phyloP scores from a whole-genome alignment of 2,888 invertebrate genomes.

The Drosophila mimica region DNA sequence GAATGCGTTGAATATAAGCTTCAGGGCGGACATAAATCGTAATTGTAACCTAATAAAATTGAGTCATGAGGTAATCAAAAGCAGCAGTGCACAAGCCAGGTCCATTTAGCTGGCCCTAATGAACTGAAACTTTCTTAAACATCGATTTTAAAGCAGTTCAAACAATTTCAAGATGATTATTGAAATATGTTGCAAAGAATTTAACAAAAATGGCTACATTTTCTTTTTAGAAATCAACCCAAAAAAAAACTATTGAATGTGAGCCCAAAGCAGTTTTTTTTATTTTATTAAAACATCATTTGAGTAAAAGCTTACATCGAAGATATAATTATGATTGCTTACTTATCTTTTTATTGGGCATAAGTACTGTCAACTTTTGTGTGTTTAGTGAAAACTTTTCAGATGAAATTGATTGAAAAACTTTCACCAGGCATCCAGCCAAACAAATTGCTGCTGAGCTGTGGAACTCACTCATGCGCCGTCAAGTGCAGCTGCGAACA shows the following conservation, averaged over 20 bases:
- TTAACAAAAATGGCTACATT: background rate
- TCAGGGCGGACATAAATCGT: background rate
- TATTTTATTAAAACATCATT: background rate
- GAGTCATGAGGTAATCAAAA: constrained; percentile 30
- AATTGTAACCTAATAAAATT: constrained; percentile 12
- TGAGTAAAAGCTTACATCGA: background rate
- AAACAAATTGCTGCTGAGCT: constrained; percentile 18
- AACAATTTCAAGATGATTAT: constrained; percentile 38
- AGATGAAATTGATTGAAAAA: constrained; percentile 78
- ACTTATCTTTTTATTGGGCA: constrained; percentile 51
- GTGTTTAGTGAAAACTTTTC: constrained; percentile 59
- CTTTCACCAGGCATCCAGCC: constrained; percentile 47
- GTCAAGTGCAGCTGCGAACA: constrained; percentile 51
- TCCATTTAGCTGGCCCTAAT: background rate
- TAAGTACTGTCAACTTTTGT: constrained; percentile 37
- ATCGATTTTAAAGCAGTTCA: constrained; percentile 23
- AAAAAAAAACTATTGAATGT: too few relatives aligned
- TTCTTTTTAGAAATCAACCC: background rate
- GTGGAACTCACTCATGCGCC: constrained; percentile 39
- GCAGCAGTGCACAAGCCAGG: background rate
- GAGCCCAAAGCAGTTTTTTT: background rate
- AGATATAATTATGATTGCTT: constrained; percentile 29
- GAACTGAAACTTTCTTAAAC: constrained; percentile 24
- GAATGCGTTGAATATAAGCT: constrained; percentile 6
- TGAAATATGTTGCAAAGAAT: constrained; percentile 45